Evolutionary conservation across 2,888 invertebrate genomes (phyloP), one percentile per base, ranked within the genome.

Genomic region (Xanthia icteritia): DNA sequence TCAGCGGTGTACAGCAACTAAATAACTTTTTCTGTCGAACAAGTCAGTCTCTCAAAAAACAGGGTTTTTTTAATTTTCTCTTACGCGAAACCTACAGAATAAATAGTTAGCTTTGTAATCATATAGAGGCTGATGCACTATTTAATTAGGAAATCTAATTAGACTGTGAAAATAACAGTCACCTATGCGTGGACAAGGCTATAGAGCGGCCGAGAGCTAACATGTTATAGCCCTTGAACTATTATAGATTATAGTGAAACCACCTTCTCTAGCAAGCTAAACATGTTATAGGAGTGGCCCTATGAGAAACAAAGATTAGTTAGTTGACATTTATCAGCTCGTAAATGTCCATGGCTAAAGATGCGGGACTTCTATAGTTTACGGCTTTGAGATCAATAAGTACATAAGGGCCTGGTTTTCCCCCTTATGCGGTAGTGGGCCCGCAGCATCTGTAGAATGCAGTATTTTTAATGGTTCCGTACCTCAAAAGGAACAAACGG

Each of bases 181-280:
- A 20, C 15, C 48, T 20, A 61, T n/a, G 45, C 56, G 66, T 27
- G 45, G 42, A 66, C 85, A 85, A 81, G 85, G 81, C 73, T 58
- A 51, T 56, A 48, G 48, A 81, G 27, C 51, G 42, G 51, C 56
- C 31, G 27, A 66, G 36, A 66, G 60, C 48, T 66, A 65, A 51
- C 60, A 61, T 54, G 20, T 45, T 20, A 64, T 1, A 36, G 80
- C 61, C 85, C 85, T 81, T 81, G 85, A 81, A 81, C 85, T 81
- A 65, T 72, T 56, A 42, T 73, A 36, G 23, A 27, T 54, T 45
- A 42, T 67, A 60, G 58, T 45, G 39, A 27, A 61, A 66, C 65
- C 27, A 66, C 80, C 73, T 81, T 81, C 81, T 81, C 61, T 71
- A 64, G 5, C 27, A 48, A 36, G 31, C 23, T 0, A 36, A 79